These are phyloP conservation scores for Capitulum mitella DNA, from an alignment of 2,888 invertebrate genomes.

Conservation along the genomic window DNA sequence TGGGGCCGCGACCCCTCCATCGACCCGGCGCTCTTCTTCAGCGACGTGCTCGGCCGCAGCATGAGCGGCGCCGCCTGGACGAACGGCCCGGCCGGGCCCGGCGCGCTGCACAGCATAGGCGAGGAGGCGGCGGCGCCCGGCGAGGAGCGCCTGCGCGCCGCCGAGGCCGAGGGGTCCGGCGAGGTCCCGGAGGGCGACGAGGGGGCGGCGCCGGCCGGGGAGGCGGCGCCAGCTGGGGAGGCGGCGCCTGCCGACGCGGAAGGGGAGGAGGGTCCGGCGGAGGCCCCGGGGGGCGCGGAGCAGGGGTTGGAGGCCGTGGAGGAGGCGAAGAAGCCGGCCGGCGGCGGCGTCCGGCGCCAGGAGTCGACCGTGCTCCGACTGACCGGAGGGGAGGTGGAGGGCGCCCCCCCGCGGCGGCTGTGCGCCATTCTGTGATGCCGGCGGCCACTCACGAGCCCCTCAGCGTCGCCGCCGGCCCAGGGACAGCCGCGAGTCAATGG, in stretches of 20 bases:
- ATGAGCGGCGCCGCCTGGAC: background rate
- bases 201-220: background rate
- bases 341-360: background rate
- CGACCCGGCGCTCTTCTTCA: constrained; percentile 22
- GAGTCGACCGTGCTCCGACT: background rate
- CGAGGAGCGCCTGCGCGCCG: no score
- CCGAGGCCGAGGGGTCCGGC: background rate
- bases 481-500: no score
- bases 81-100: background rate
- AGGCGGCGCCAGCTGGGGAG: background rate
- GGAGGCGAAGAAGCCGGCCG: background rate
- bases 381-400: constrained; percentile 6
- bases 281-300: background rate
- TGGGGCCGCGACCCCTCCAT: constrained; percentile 20
- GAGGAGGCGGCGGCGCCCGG: background rate
- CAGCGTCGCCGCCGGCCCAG: no score
- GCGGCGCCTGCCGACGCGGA: background rate
- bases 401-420: background rate
- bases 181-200: background rate
- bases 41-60: constrained; percentile 10
- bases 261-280: background rate
- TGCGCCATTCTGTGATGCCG: background rate
- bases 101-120: background rate
- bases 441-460: no score
- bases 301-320: background rate